Evolutionary conservation across 2,113 vertebrate genomes (phyloP).

Genomic region (Bolborhynchus lineola): DNA sequence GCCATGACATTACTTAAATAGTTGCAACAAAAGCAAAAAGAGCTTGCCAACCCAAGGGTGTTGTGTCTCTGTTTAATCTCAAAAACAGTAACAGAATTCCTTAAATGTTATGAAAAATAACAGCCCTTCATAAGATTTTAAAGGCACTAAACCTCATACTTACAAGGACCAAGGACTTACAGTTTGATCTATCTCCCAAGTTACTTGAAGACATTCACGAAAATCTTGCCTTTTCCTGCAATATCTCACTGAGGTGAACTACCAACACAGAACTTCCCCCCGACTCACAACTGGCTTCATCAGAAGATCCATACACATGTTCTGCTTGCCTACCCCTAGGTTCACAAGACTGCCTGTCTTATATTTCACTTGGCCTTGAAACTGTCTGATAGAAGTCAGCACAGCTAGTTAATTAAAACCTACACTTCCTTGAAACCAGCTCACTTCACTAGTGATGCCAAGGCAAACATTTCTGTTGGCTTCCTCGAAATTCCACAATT

Average conservation of each 20-base stretch:
- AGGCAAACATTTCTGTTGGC: constrained; percentile 71
- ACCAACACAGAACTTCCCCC: not conserved
- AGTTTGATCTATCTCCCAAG: not conserved
- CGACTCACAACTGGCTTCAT: not conserved
- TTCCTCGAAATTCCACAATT: constrained; percentile 39
- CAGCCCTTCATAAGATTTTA: not conserved
- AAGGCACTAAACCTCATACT: not conserved
- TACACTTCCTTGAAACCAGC: constrained; percentile 51
- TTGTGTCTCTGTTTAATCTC: not conserved
- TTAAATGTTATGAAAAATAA: not conserved
- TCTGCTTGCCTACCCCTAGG: not conserved
- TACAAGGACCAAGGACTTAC: not conserved
- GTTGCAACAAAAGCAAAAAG: not conserved
- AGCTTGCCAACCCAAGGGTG: not conserved
- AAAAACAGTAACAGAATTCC: not conserved
- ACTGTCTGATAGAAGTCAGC: constrained; percentile 36
- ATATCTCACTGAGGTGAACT: not conserved
- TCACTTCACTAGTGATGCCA: constrained; percentile 52
- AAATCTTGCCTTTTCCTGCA: not conserved
- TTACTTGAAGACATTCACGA: not conserved
- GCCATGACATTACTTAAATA: not conserved
- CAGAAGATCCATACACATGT: not conserved
- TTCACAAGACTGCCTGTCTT: not conserved
- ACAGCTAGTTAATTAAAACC: constrained; percentile 60
- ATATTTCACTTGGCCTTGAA: constrained; percentile 58